These are phyloP conservation scores for Dendroctonus valens DNA, from an alignment of 1,140 invertebrate species.

Conservation along the genomic window DNA sequence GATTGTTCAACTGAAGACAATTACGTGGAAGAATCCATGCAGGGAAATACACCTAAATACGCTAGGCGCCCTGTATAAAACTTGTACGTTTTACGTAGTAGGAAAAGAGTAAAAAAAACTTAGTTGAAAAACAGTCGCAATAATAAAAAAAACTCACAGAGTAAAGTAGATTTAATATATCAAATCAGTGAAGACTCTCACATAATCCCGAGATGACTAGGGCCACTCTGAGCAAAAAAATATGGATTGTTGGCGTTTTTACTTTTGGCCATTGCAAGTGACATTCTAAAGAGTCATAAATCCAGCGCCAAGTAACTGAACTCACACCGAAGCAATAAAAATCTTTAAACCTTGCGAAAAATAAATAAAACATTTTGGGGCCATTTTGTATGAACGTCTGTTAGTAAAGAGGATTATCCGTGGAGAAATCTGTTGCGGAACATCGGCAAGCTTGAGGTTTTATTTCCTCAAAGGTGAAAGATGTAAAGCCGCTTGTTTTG, in stretches of 20 bases:
- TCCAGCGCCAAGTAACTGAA: background rate
- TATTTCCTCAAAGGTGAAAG: conserved; percentile 13
- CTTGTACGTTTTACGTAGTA: too few relatives aligned
- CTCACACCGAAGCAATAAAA: conserved; percentile 10
- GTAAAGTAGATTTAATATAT: too few relatives aligned
- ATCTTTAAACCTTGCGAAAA: conserved; percentile 11
- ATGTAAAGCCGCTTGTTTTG: conserved; percentile 12
- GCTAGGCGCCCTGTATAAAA: too few relatives aligned
- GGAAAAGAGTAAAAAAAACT: too few relatives aligned
- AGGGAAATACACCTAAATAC: too few relatives aligned
- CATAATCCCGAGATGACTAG: background rate
- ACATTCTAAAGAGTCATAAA: conserved; percentile 5
- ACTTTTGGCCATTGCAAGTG: conserved; percentile 1
- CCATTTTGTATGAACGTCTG: conserved; percentile 32
- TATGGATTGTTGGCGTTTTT: background rate
- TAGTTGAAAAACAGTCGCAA: too few relatives aligned
- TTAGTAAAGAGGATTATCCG: conserved; percentile 31
- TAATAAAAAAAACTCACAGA: too few relatives aligned
- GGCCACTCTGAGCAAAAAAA: background rate
- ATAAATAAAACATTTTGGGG: conserved; percentile 33
- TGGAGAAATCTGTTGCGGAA: conserved; percentile 6
- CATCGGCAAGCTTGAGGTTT: background rate
- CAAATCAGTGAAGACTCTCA: background rate
- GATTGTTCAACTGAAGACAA: too few relatives aligned
- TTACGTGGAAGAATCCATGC: too few relatives aligned